Evolutionary conservation across 2,113 vertebrate genomes (phyloP), one percentile per base, ranked within the genome.

Genomic region (Bubo bubo): DNA sequence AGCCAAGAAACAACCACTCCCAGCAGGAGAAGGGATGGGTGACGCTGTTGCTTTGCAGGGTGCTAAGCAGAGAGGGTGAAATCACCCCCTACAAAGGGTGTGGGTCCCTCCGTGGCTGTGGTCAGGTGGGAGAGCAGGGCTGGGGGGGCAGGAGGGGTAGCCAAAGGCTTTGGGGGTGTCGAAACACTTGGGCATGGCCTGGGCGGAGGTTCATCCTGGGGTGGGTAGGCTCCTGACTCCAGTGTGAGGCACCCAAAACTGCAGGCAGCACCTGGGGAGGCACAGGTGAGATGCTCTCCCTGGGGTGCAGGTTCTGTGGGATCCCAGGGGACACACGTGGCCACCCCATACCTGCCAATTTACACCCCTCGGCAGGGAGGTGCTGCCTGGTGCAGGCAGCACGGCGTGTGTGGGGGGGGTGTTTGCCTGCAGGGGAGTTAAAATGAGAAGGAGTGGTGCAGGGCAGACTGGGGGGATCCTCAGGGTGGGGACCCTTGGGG

Each of bases 81-180:
- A 60, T 30, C 6, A 5, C 10, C 11, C 6, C 41, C 10, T 4
- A 2, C 2, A 8, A 59, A 34, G 45, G 53, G 13, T 2, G 6
- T 4, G 6, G 66, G 67, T 59, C 19, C 34, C 34, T 23, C 23
- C 1, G 5, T 1, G 12, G 27, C 75, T 63, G 75, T 5, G 0
- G 49, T 24, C 2, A 3, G 67, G 67, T 0, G 1, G 50, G 13
- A 58, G n/a, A 37, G 52, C 52, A 16, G 18, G 45, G 45, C 21
- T 37, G 18, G 45, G 15, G 39, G 9, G 7, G 22, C 12, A 34
- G 37, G 43, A 41, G 41, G 30, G 59, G 35, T 2, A 9, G 26
- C 17, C 59, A 50, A n/a, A 73, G 41, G 50, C 19, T 73, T 66
- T 50, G 21, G 21, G 39, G 86, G 26, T 35, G 30, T 59, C 1